These are phyloP conservation scores for Hypotaenidia philippensis DNA, from an alignment of 2,797 vertebrate species.

Conservation along the genomic window DNA sequence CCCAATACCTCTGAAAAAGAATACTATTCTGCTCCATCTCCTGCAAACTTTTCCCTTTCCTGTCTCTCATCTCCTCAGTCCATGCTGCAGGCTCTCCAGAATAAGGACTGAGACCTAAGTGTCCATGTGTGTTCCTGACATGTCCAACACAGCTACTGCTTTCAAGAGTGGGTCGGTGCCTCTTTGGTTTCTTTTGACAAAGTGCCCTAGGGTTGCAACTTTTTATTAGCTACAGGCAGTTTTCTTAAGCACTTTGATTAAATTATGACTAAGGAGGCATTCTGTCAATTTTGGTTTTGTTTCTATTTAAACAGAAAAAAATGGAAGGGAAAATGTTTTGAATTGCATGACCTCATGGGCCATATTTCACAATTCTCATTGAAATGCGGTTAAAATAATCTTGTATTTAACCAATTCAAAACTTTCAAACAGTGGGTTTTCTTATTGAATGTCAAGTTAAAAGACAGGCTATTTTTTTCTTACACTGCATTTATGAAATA, in stretches of 20 bases:
- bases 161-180: not conserved
- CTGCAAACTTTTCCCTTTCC: not conserved
- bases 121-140: not conserved
- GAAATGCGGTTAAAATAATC: conserved; percentile 77
- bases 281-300: conserved; percentile 44
- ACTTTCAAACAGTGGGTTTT: conserved; percentile 19
- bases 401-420: conserved; percentile 67
- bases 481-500: conserved; percentile 75
- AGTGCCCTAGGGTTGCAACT: not conserved
- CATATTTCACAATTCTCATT: conserved; percentile 70
- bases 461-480: conserved; percentile 28
- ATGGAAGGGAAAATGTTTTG: not conserved
- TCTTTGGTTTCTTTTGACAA: not conserved
- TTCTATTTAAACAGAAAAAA: conserved; percentile 54
- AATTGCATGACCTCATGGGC: conserved; percentile 77
- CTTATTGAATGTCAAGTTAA: conserved; percentile 10
- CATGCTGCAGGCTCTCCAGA: not conserved
- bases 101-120: not conserved
- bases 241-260: conserved; percentile 47
- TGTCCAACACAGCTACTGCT: not conserved
- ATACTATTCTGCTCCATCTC: not conserved
- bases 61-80: not conserved
- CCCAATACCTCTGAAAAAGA: not conserved
- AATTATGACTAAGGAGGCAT: conserved; percentile 39
- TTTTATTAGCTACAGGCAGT: not conserved